Evolutionary conservation across 92 coral and sea anemone genomes (phyloP), one percentile per base, ranked within the genome.

Genomic region (Diadumene lineata): DNA sequence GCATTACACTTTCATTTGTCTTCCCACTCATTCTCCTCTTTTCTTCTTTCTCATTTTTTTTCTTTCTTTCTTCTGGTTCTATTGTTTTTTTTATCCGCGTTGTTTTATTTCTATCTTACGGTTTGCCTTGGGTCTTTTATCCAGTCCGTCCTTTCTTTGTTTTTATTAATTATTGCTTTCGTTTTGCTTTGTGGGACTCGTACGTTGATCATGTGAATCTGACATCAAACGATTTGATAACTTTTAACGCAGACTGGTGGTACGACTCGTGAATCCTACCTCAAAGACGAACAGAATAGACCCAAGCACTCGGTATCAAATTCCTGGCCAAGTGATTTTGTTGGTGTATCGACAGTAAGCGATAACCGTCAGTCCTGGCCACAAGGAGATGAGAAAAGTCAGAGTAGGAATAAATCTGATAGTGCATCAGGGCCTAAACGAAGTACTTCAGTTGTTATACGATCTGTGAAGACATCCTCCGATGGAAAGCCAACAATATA

Each of bases 321-420:
- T 43, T 91, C 97, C 4, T 91, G 97, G 97, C 97, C 97, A 0
- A 84, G 83, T 1, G 88, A 88, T 30, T 76, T 72, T 31, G 76
- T 68, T 22, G 77, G 69, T 27, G 90, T 88, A 22, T 76, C 78
- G 32, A 74, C 73, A 23, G 80, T 74, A 18, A 84, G 79, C 23
- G 11, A 38, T 44, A 60, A 66, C 16, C 82, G 97, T 22, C 90
- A 91, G 78, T 91, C 97, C 0, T 91, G 97, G 97, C 97, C 84
- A 53, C 89, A 88, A 18, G 90, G 88, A 71, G 82, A 86, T 27
- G 67, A 69, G 28, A 53, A 71, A 34, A 30, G 73, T 31, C 72
- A 68, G 2, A 53, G 50, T 13, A 69, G 51, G 19, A 67, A 82
- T 18, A 50, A 79, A 6, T 64, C 81, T 7, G 74, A 74, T 27